phyloP scores from a whole-genome alignment of 1,140 invertebrate genomes.

The Meloidogyne exigua region DNA sequence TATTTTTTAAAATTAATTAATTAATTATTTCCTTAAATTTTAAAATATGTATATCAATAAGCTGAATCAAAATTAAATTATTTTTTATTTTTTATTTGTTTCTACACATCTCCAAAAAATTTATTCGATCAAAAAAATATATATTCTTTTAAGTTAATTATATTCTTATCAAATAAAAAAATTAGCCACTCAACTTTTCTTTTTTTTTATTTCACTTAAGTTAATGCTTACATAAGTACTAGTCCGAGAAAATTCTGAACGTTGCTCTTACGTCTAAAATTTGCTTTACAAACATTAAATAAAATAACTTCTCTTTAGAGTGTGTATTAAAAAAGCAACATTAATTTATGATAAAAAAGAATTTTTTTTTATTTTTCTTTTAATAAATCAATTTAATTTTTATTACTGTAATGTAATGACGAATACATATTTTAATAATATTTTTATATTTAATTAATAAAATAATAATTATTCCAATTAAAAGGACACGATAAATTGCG shows the following conservation, averaged over 20 bases:
- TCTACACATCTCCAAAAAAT: not conserved
- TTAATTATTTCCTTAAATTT: no score
- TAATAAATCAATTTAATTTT: not conserved
- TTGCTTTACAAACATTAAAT: not conserved
- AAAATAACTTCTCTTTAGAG: not conserved
- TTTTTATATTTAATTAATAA: not conserved
- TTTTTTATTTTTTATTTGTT: not conserved
- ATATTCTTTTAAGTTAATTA: not conserved
- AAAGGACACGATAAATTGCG: no score
- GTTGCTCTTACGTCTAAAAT: not conserved
- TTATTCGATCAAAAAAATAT: constrained; percentile 2
- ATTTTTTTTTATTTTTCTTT: not conserved
- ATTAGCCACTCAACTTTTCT: not conserved
- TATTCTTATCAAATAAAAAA: not conserved
- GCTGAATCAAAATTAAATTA: not conserved
- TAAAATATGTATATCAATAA: not conserved
- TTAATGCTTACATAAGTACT: not conserved
- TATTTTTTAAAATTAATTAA: no score
- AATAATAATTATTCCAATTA: no score
- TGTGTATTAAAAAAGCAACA: not conserved
- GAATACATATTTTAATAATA: no score
- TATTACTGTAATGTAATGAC: not conserved
- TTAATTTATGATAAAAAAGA: not conserved
- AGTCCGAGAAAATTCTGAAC: not conserved
- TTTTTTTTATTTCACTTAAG: not conserved